phyloP scores from a whole-genome alignment of 2,113 vertebrate species.

The Bubo scandiacus region DNA sequence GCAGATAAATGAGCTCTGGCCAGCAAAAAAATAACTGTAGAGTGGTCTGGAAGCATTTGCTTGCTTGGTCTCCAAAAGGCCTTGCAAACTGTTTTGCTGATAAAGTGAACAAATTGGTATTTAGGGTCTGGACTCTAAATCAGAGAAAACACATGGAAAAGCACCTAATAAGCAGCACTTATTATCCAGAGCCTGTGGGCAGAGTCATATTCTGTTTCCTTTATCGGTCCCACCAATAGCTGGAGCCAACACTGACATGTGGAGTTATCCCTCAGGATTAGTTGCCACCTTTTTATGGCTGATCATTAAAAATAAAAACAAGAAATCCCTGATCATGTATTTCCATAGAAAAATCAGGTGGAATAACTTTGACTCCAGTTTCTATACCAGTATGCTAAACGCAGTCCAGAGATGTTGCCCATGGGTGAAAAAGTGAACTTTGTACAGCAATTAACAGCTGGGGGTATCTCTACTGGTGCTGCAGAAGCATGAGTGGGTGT shows the following conservation, averaged over 20 bases:
- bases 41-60: not conserved
- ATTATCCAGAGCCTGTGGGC: not conserved
- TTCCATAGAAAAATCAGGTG: not conserved
- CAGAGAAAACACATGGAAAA: not conserved
- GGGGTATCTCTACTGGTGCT: not conserved
- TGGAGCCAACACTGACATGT: not conserved
- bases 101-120: constrained; percentile 19
- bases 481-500: not conserved
- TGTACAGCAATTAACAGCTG: not conserved
- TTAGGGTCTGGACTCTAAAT: not conserved
- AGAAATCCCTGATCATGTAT: not conserved
- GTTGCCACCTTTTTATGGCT: not conserved
- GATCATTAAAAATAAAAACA: not conserved
- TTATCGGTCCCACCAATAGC: constrained; percentile 17
- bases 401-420: not conserved
- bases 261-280: not conserved
- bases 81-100: not conserved
- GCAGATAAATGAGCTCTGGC: not conserved
- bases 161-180: constrained; percentile 8
- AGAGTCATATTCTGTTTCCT: not conserved
- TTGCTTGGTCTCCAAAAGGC: not conserved
- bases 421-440: not conserved
- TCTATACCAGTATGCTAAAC: not conserved
- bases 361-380: not conserved
- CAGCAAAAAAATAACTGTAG: not conserved